Evolutionary conservation across 2,797 vertebrate species (phyloP).

Genomic region (Gymnoscopelus microlampas): DNA sequence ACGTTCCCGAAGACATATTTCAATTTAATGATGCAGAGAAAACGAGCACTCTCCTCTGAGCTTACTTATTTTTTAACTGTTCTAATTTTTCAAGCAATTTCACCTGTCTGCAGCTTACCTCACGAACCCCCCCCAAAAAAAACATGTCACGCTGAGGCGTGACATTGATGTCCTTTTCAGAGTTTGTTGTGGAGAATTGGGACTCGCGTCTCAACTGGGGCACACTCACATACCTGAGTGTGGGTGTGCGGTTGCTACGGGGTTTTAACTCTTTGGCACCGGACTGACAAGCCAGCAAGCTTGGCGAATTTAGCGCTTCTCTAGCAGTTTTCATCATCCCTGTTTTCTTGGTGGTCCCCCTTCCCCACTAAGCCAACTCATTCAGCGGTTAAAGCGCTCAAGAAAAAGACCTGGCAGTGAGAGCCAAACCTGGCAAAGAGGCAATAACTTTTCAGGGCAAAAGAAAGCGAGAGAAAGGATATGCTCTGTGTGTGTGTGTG

Average conservation of each 20-base stretch:
- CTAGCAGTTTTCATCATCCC: slow-evolving; percentile 55
- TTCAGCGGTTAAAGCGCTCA: slow-evolving; percentile 44
- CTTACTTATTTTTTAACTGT: slow-evolving; percentile 45
- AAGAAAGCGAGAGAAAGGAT: slow-evolving; percentile 29
- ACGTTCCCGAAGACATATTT: slow-evolving; percentile 60
- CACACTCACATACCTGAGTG: slow-evolving; percentile 56
- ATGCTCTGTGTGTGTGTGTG: slow-evolving; percentile 28
- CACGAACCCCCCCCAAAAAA: slow-evolving; percentile 26
- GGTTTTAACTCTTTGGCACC: slow-evolving; percentile 41
- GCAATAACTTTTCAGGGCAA: slow-evolving; percentile 29
- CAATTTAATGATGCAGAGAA: slow-evolving; percentile 66
- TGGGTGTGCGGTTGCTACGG: slow-evolving; percentile 46
- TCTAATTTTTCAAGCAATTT: slow-evolving; percentile 69
- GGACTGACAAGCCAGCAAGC: slow-evolving; percentile 49
- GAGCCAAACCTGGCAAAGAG: slow-evolving; percentile 47
- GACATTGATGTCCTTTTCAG: slow-evolving; percentile 47
- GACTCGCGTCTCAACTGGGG: slow-evolving; percentile 40
- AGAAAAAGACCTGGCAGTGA: slow-evolving; percentile 51
- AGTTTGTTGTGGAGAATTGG: slow-evolving; percentile 57
- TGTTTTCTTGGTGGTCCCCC: slow-evolving; percentile 68
- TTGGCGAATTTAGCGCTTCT: slow-evolving; percentile 54
- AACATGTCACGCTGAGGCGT: slow-evolving; percentile 46
- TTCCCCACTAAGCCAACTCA: slow-evolving; percentile 33
- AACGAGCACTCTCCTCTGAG: slow-evolving; percentile 55
- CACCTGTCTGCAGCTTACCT: slow-evolving; percentile 67